Percentiles rank a stretch among this genome's conserved stretches.
Conservation (phyloP, 2,888 invertebrate genomes). For the Cheilosia pagana region DNA sequence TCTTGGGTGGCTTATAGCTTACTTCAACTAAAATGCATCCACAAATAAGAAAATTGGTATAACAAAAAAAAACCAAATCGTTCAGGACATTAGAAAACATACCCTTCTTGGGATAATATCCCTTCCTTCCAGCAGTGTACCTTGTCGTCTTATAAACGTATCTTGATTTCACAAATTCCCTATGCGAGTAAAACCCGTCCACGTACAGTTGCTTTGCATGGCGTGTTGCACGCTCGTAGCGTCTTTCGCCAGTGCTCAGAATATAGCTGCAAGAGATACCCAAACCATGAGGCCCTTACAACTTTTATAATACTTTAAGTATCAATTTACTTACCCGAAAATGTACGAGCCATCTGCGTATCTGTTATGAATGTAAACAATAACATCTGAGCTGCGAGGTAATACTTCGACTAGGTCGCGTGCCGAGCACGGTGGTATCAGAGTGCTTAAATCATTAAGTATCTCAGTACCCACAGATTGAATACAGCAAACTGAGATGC, state of each 20-base stretch:
- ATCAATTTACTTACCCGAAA: slow-evolving; percentile 12
- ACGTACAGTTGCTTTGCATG: background rate
- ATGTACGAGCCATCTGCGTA: slow-evolving; percentile 14
- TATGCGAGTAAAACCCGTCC: slow-evolving; percentile 18
- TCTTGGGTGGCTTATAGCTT: slow-evolving; percentile 13
- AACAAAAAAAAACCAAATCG: background rate
- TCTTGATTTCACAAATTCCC: background rate
- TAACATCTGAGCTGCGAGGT: background rate
- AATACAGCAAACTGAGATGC: background rate
- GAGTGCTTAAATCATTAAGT: slow-evolving; percentile 14
- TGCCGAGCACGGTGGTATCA: slow-evolving; percentile 1
- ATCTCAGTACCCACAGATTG: background rate
- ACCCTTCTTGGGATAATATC: slow-evolving; percentile 18
- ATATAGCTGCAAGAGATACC: slow-evolving; percentile 2
- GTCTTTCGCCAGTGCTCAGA: slow-evolving; percentile 14
- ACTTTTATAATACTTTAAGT: background rate
- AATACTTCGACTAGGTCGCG: background rate
- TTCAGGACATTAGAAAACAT: background rate
- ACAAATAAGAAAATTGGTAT: background rate
- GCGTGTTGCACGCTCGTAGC: slow-evolving; percentile 13
- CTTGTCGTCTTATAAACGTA: slow-evolving; percentile 31
- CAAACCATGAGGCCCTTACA: background rate
- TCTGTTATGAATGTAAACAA: slow-evolving; percentile 24
- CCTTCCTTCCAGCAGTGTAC: slow-evolving; percentile 25
- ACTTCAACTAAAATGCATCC: slow-evolving; percentile 10